Evolutionary conservation across 2,113 vertebrate species (phyloP).

Genomic region (Nannospalax galili): DNA sequence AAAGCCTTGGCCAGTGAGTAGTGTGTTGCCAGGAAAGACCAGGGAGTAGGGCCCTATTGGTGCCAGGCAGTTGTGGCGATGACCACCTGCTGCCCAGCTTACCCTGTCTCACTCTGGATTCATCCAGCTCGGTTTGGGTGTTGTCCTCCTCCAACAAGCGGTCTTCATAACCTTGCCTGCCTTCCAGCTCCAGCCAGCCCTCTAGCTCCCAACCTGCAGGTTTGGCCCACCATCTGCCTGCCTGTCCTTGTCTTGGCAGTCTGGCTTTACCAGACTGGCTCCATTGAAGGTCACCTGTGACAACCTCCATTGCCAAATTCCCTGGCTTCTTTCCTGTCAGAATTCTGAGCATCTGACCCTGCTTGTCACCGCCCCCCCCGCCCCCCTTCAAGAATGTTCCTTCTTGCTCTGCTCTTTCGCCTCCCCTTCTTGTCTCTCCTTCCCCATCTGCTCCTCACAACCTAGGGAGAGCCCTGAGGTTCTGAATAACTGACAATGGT

Average conservation of each 20-base stretch:
- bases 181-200: background rate
- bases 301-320: conserved; percentile 43
- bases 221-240: background rate
- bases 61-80: too few species aligned
- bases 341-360: conserved; percentile 3
- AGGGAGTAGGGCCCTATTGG: accelerated
- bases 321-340: conserved; percentile 41
- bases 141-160: background rate
- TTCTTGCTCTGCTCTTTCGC: background rate
- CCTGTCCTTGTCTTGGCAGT: background rate
- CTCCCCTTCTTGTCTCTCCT: background rate
- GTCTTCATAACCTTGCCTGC: background rate
- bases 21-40: accelerated
- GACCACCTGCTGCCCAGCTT: accelerated
- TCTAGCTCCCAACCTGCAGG: background rate
- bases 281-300: background rate
- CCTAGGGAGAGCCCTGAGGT: background rate
- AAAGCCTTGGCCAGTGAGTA: accelerated
- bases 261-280: background rate
- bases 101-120: background rate
- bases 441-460: background rate
- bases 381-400: background rate
- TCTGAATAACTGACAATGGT: background rate
- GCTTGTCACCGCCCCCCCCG: background rate
- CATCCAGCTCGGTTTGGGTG: background rate